Conservation (phyloP, 2,888 invertebrate species). For the Pristionchus fissidentatus region DNA sequence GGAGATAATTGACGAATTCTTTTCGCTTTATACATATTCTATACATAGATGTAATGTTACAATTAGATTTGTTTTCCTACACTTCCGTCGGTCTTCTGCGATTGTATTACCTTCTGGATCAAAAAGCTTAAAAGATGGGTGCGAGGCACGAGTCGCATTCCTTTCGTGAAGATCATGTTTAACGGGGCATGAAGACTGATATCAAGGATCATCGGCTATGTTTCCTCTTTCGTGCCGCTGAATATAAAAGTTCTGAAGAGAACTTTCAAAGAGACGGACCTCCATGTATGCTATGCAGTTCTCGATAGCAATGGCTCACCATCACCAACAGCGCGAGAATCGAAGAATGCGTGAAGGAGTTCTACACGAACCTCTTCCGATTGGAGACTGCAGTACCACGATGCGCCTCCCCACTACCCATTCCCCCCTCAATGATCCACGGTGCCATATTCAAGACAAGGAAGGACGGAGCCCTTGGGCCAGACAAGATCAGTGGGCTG, state of each 20-base stretch:
- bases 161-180: conserved; percentile 13
- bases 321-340: no score
- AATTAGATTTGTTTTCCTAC: no score
- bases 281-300: background rate
- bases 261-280: background rate
- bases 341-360: no score
- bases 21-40: no score
- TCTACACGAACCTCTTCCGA: no score
- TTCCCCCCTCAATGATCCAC: conserved; percentile 26
- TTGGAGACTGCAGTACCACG: background rate
- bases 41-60: no score
- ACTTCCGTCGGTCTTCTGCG: background rate
- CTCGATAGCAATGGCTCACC: no score
- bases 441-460: background rate
- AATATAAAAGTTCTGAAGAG: background rate
- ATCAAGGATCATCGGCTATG: background rate
- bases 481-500: conserved; percentile 19
- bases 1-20: no score
- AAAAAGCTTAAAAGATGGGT: background rate
- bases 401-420: background rate
- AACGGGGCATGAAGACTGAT: background rate
- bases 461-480: conserved; percentile 26
- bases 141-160: background rate
- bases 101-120: background rate
- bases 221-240: background rate